Evolutionary conservation across 2,113 vertebrate genomes (phyloP).

Genomic region (Lontra canadensis): DNA sequence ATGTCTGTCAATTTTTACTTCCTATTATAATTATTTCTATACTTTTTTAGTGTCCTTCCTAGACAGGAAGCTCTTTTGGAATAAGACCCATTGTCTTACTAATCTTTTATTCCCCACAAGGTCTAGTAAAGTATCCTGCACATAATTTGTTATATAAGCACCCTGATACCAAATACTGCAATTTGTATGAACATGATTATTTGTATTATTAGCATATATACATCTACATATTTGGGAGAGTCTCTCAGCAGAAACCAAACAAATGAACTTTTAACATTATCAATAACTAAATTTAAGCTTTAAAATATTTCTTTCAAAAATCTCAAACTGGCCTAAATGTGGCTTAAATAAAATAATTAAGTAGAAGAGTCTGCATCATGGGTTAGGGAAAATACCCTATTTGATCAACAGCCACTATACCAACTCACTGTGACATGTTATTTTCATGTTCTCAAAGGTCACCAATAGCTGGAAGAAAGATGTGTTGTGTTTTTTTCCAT

Average conservation of each 20-base stretch:
- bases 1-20: slow-evolving; percentile 21
- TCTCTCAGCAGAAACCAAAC: slow-evolving; percentile 34
- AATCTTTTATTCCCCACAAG: not conserved
- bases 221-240: not conserved
- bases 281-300: slow-evolving; percentile 35
- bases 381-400: slow-evolving; percentile 62
- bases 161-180: not conserved
- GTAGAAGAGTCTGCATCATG: slow-evolving; percentile 16
- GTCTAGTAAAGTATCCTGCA: not conserved
- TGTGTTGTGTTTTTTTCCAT: slow-evolving; percentile 9
- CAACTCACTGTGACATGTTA: slow-evolving; percentile 74
- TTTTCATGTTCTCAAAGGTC: slow-evolving; percentile 81
- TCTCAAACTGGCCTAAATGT: not conserved
- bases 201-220: not conserved
- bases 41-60: not conserved
- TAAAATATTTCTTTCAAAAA: slow-evolving; percentile 45
- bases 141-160: slow-evolving; percentile 2
- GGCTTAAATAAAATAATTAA: slow-evolving; percentile 24
- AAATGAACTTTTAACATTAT: slow-evolving; percentile 22
- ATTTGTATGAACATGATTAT: slow-evolving; percentile 42
- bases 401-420: slow-evolving; percentile 54
- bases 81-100: not conserved
- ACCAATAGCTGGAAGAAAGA: slow-evolving; percentile 58
- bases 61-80: not conserved
- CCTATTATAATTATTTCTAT: not conserved